Evolutionary conservation across 2,888 invertebrate species (phyloP).

Genomic region (Orgyia antiqua): DNA sequence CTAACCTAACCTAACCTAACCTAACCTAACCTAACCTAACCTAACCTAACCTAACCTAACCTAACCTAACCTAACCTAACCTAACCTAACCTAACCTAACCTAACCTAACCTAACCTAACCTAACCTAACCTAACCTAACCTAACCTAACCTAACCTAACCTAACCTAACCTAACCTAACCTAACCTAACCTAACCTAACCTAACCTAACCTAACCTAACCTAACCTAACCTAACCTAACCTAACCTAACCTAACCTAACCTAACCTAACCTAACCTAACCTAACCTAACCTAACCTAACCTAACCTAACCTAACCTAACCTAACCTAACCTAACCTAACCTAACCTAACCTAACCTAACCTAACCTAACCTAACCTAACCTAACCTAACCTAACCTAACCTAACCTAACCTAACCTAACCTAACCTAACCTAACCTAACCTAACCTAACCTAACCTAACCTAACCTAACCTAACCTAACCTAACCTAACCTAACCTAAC

Average conservation of each 20-base stretch:
- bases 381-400: slow-evolving; percentile 20
- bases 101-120: too few relatives aligned
- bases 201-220: slow-evolving; percentile 14
- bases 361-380: slow-evolving; percentile 19
- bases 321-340: too few relatives aligned
- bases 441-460: too few relatives aligned
- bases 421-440: slow-evolving; percentile 19
- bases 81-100: slow-evolving; percentile 15
- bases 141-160: slow-evolving; percentile 11
- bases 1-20: slow-evolving; percentile 5
- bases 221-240: slow-evolving; percentile 14
- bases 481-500: slow-evolving; percentile 15
- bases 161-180: slow-evolving; percentile 12
- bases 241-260: slow-evolving; percentile 14
- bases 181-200: slow-evolving; percentile 11
- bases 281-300: slow-evolving; percentile 15
- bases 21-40: too few relatives aligned
- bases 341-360: slow-evolving; percentile 19
- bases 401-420: slow-evolving; percentile 19
- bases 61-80: too few relatives aligned
- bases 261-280: slow-evolving; percentile 19
- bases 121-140: slow-evolving; percentile 11
- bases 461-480: too few relatives aligned
- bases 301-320: slow-evolving; percentile 17
- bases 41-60: too few relatives aligned